A percentile compares a stretch with the other conserved stretches of the same genome.
Conservation (phyloP, 1,140 invertebrate species). For the Cydia strobilella region DNA sequence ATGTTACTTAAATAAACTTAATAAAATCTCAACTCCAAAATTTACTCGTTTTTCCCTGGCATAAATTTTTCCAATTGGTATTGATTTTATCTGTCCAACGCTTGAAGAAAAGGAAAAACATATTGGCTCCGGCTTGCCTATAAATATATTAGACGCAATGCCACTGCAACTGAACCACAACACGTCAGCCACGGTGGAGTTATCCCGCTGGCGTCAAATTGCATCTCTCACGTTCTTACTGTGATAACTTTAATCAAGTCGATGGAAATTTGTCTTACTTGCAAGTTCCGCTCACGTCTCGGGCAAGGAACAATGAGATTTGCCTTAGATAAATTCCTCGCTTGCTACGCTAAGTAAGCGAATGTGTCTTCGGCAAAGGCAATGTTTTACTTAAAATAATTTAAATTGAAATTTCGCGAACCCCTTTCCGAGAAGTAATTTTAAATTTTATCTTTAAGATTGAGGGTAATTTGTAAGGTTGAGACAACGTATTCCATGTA, state of each 20-base stretch:
- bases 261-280: slow-evolving; percentile 73
- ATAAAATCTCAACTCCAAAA: too few relatives aligned
- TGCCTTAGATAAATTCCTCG: slow-evolving; percentile 63
- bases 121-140: not conserved
- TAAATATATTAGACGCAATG: not conserved
- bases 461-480: slow-evolving; percentile 1
- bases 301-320: slow-evolving; percentile 60
- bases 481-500: not conserved
- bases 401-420: slow-evolving; percentile 25
- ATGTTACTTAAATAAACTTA: too few relatives aligned
- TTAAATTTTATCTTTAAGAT: not conserved
- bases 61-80: too few relatives aligned
- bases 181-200: not conserved
- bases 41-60: too few relatives aligned
- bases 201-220: slow-evolving; percentile 59
- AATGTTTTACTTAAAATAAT: slow-evolving; percentile 29
- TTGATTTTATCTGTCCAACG: not conserved
- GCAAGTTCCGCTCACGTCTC: slow-evolving; percentile 64
- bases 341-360: slow-evolving; percentile 32
- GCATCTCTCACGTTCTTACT: slow-evolving; percentile 54
- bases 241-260: slow-evolving; percentile 74
- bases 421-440: slow-evolving; percentile 18
- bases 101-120: not conserved
- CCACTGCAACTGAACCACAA: not conserved
- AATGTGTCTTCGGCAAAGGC: slow-evolving; percentile 16